Evolutionary conservation across 2,888 invertebrate species (phyloP).

Genomic region (Clepsis dumicolana): DNA sequence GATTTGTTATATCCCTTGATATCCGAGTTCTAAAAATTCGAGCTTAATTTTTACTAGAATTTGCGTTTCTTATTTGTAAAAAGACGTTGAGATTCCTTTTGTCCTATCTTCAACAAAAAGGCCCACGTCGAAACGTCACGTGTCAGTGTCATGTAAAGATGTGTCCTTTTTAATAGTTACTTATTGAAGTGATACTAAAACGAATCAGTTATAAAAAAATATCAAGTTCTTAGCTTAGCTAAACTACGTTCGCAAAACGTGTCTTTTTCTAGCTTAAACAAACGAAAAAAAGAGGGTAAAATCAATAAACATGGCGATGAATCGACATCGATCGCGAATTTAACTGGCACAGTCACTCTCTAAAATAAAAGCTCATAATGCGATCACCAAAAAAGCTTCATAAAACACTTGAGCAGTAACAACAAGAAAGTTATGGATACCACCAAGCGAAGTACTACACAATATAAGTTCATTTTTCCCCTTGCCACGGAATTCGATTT

Average conservation of each 20-base stretch:
- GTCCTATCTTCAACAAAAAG: constrained; percentile 30
- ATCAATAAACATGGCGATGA: too few species aligned
- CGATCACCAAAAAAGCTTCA: background rate
- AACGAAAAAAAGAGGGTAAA: too few species aligned
- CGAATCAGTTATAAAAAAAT: too few species aligned
- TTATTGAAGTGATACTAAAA: too few species aligned
- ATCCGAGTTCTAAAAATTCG: background rate
- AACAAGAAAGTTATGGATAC: constrained; percentile 23
- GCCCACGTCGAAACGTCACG: constrained; percentile 36
- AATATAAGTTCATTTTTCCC: constrained; percentile 44
- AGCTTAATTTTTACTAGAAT: background rate
- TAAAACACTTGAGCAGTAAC: constrained; percentile 24
- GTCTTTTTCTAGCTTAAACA: too few species aligned
- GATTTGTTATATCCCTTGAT: too few species aligned
- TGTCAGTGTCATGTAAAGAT: constrained; percentile 45
- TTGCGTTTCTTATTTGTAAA: background rate
- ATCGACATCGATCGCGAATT: too few species aligned
- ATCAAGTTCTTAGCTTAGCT: background rate
- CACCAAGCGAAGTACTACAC: constrained; percentile 21
- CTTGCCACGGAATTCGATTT: constrained; percentile 54
- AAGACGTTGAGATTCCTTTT: constrained; percentile 2
- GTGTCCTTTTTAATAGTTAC: constrained; percentile 1
- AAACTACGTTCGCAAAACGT: too few species aligned
- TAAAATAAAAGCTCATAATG: too few species aligned
- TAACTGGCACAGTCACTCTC: too few species aligned